Conservation (phyloP, 2,888 invertebrate genomes). For the Drosophila austrosaltans region DNA sequence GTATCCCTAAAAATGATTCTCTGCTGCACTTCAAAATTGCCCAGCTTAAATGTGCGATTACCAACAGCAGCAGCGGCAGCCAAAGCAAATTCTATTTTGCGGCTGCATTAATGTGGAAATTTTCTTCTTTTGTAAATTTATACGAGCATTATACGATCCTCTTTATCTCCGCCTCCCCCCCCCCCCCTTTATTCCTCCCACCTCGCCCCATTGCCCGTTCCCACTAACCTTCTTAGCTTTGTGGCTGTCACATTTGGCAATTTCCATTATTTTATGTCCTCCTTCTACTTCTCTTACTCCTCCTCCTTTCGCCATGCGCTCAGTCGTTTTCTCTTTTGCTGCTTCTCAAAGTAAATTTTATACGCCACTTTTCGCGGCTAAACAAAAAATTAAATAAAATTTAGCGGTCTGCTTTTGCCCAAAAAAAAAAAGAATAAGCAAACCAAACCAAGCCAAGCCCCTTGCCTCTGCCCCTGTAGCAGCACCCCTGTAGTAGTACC, state of each 20-base stretch:
- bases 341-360: conserved; percentile 73
- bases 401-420: conserved; percentile 73
- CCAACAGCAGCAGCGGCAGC: conserved; percentile 59
- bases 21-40: conserved; percentile 71
- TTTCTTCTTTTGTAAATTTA: conserved; percentile 70
- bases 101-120: conserved; percentile 73
- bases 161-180: conserved; percentile 10
- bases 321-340: conserved; percentile 11
- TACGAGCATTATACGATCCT: conserved; percentile 75
- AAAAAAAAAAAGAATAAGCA: conserved; percentile 14
- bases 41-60: conserved; percentile 79
- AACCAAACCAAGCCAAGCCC: conserved; percentile 21
- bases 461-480: conserved; percentile 11
- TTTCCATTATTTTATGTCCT: conserved; percentile 78
- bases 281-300: conserved; percentile 45
- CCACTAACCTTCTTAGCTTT: conserved; percentile 60
- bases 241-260: conserved; percentile 80
- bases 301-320: conserved; percentile 27
- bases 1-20: conserved; percentile 55
- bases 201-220: no score
- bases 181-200: neutral
- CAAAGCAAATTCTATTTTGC: conserved; percentile 77
- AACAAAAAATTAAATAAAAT: conserved; percentile 78
- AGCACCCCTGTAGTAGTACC: no score
- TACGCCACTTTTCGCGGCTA: conserved; percentile 79